A percentile compares a stretch with the other conserved stretches of the same genome.
phyloP scores from a whole-genome alignment of 2,888 invertebrate genomes.

The Oasisia sp. region DNA sequence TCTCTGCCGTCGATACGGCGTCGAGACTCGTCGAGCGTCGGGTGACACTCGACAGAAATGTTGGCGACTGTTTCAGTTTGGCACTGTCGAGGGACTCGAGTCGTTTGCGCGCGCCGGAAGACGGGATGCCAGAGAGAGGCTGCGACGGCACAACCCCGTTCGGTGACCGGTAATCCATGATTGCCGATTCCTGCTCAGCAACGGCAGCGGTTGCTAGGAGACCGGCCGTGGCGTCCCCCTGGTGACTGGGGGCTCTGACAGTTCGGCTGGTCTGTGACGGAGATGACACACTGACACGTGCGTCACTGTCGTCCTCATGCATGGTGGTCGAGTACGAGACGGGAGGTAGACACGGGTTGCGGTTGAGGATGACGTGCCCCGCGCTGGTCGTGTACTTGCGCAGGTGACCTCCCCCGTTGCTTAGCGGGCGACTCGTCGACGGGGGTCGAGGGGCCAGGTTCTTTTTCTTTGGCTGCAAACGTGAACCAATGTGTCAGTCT shows the following conservation, averaged over 20 bases:
- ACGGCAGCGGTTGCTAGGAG: conserved; percentile 14
- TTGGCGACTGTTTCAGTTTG: conserved; percentile 28
- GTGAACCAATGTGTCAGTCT: background rate
- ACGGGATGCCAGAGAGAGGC: background rate
- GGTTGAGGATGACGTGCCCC: conserved; percentile 42
- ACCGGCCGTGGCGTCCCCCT: conserved; percentile 17
- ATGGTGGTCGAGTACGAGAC: conserved; percentile 30
- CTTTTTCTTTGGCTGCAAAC: conserved; percentile 38
- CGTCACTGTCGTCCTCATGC: background rate
- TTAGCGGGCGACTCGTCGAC: conserved; percentile 36
- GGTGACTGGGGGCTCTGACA: background rate
- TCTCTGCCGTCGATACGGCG: background rate
- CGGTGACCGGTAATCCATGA: conserved; percentile 13
- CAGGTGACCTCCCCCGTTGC: conserved; percentile 25
- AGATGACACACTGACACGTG: background rate
- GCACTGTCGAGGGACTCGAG: conserved; percentile 31
- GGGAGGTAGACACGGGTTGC: conserved; percentile 61
- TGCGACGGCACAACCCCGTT: background rate
- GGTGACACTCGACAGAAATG: conserved; percentile 32
- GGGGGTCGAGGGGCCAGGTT: conserved; percentile 38
- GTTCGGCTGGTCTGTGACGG: background rate
- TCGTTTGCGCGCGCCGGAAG: background rate
- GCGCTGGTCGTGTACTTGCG: conserved; percentile 19
- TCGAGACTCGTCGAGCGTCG: conserved; percentile 23
- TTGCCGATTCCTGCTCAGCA: background rate